Evolutionary conservation across 2,797 vertebrate genomes (phyloP), one percentile per base, ranked within the genome.

Genomic region (Ambastaia sidthimunki): DNA sequence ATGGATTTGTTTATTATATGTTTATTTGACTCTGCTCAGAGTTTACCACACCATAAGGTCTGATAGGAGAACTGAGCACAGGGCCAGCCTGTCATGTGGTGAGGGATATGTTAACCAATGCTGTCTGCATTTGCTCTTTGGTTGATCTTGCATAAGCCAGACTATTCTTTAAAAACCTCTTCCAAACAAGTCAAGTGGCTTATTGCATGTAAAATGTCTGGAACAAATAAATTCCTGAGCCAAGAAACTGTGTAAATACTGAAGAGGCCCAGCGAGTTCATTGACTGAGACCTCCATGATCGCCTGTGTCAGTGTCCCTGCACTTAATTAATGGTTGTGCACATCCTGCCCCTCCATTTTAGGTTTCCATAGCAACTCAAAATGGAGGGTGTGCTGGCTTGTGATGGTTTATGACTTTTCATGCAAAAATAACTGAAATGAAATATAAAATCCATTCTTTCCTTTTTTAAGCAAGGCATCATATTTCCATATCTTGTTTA

Each of bases 321-420:
- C 19, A 69, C 54, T 84, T 73, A 79, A 89, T 89, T 87, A 87
- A 91, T 89, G 86, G 77, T 79, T 74, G 85, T 73, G 70, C 69
- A 88, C 80, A 78, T 19, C 31, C 77, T 85, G 67, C 59, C 72
- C 85, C 48, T 67, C 31, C 63, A 74, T 85, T 84, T 84, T 60
- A 81, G 74, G 71, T 83, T 86, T 86, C 80, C 83, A 80, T 50
- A 55, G 41, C 54, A 72, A 82, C 47, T 31, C 63, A 74, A 83
- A 86, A 80, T 63, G 1, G 25, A 65, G 70, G 60, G 25, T 62
- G 59, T 4, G 13, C 13, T 31, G 59, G 23, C 82, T 81, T 72
- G 69, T 76, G 16, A 12, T 47, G 34, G 74, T 77, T 75, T 31
- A 23, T 25, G 47, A 25, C 52, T 11, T 12, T 77, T 76, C 74